Evolutionary conservation across 2,797 vertebrate genomes (phyloP).

Genomic region (Artibeus lituratus): DNA sequence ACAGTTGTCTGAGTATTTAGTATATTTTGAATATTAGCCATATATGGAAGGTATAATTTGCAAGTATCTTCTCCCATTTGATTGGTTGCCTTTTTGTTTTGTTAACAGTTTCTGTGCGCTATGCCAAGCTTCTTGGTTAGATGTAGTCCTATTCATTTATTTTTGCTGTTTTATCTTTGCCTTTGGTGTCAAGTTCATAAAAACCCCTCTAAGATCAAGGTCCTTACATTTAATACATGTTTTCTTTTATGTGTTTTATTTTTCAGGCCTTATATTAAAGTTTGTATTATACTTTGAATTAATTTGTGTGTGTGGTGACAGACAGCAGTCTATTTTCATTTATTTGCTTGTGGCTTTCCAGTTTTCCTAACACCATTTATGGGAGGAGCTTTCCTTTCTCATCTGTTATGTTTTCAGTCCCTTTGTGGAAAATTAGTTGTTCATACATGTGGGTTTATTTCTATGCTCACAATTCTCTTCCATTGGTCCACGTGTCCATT

Average conservation of each 20-base stretch:
- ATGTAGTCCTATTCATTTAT: background rate
- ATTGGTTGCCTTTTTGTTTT: background rate
- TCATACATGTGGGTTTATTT: background rate
- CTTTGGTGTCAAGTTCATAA: background rate
- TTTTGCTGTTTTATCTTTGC: background rate
- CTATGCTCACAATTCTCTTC: background rate
- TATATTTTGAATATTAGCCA: too few relatives aligned
- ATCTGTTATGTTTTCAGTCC: background rate
- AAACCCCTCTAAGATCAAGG: background rate
- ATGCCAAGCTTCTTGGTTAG: background rate
- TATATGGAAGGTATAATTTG: too few relatives aligned
- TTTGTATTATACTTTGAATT: background rate
- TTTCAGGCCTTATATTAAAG: background rate
- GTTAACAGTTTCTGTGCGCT: background rate
- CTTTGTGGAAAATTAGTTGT: background rate
- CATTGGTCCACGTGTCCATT: background rate
- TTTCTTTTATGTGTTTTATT: background rate
- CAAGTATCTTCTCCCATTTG: too few relatives aligned
- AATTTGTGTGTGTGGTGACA: background rate
- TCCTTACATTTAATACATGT: background rate
- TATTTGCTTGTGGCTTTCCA: background rate
- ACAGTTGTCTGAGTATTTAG: too few relatives aligned
- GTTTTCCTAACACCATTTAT: background rate
- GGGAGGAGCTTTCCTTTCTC: background rate
- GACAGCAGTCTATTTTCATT: background rate